Base-by-base conservation (phyloP, 2,888 invertebrate species). In the Hypselothyrea guttata region DNA sequence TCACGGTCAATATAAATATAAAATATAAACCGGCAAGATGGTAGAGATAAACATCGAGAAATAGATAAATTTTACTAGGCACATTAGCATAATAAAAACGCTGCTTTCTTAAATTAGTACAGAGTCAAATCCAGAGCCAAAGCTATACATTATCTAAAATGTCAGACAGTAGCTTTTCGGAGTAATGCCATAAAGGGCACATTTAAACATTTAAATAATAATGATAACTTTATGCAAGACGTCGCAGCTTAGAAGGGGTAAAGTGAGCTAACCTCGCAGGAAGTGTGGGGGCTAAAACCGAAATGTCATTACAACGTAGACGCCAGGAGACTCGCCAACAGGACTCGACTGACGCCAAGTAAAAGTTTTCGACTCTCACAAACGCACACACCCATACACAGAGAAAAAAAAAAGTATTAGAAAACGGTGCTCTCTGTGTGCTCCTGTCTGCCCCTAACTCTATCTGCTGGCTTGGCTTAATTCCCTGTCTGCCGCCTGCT, bases 181-280 rank as follows among this genome's bases (percentile, higher is more conserved):
- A 5, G 30, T 28, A 42, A 5, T 16, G 37, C 31, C 40, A 11
- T 12, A n/a, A 4, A 46, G 34, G 12, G 8, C 62, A 70, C 70
- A 78, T 85, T 79, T 85, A 83, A 83, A 63, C 85, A 77, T 86
- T 86, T 85, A 86, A 86, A 86, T 86, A 85, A 85, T 86, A 85
- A 85, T 85, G 75, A 85, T 75, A 75, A 79, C 72, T 83, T 86
- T 86, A 85, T 85, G 83, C 71, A 70, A 49, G 72, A 54, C 5
- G 45, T 13, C 27, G 12, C 33, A 28, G 46, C 27, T 5, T 37
- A 53, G 41, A 60, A 78, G 60, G 75, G 84, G 81, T 83, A 63
- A 83, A 66, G 44, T 48, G 44, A 18, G 42, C 22, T n/a, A n/a
- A n/a, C n/a, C n/a, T n/a, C n/a, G n/a, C n/a, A n/a, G 12, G 9